A percentile compares a stretch with the other conserved stretches of the same genome.
phyloP scores from a whole-genome alignment of 1,140 invertebrate species.

The Aethina tumida region DNA sequence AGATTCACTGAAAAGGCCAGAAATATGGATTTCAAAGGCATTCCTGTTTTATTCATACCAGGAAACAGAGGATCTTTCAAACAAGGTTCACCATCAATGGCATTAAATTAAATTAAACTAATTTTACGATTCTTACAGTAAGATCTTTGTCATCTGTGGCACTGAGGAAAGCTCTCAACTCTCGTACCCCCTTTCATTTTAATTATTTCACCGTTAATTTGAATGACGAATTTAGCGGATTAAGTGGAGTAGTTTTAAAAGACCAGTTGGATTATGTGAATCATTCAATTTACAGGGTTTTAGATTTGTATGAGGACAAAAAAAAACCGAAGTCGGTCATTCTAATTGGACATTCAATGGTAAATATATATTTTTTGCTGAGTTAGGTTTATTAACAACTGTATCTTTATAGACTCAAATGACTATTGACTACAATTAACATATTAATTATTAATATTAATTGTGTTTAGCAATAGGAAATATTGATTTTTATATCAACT shows the following conservation, averaged over 20 bases:
- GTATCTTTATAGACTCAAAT: neutral
- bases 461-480: too few species aligned
- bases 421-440: too few species aligned
- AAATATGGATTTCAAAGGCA: conserved; percentile 66
- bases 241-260: conserved; percentile 67
- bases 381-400: neutral
- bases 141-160: conserved; percentile 84
- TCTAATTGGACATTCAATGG: conserved; percentile 87
- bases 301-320: conserved; percentile 55
- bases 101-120: too few species aligned
- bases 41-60: conserved; percentile 86
- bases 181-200: conserved; percentile 58
- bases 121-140: conserved; percentile 54
- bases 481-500: too few species aligned
- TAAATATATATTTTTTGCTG: conserved; percentile 36
- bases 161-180: conserved; percentile 61
- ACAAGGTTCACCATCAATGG: too few species aligned
- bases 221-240: conserved; percentile 69
- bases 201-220: conserved; percentile 81
- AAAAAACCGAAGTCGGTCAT: conserved; percentile 54
- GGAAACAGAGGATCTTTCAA: conserved; percentile 87
- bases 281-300: conserved; percentile 59
- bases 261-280: conserved; percentile 70
- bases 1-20: conserved; percentile 54
- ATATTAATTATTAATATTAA: too few species aligned